Evolutionary conservation across 2,888 invertebrate species (phyloP), one percentile per base, ranked within the genome.

Genomic region (Andricus quercusramuli): DNA sequence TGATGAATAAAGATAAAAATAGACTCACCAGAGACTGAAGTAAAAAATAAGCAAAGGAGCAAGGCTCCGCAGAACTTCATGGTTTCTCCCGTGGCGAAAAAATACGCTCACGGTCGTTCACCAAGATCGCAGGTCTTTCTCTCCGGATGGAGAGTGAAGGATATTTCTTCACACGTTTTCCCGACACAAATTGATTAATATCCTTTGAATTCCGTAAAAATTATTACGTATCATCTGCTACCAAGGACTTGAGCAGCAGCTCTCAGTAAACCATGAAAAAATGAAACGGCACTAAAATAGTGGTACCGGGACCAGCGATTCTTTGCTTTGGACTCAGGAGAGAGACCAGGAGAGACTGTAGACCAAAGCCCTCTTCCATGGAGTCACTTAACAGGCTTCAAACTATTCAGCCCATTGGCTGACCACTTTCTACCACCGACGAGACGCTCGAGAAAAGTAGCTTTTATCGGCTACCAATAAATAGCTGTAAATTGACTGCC

Each of bases 371-470:
- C 37, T 77, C 81, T 78, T 82, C 78, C 79, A 83, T 81, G 78
- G 81, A 84, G 85, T 82, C 81, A 81, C 85, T 85, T 82, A 82
- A 84, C 84, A 79, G 83, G 83, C 81, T 83, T 62, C 83, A 79
- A 84, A 79, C 81, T 79, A 83, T 83, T 79, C 84, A 87, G 88
- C 90, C 84, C 83, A 92, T 91, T 92, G 92, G 92, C 88, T 89
- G 92, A 90, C 90, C 88, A 91, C 92, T 92, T 92, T 92, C 91
- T 92, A 91, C 85, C 85, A 82, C 83, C 79, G 83, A 82, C 83
- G 79, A 83, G 82, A 83, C 83, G 78, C 82, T 79, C 82, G 85
- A 87, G 86, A 86, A 87, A 88, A 87, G 86, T 86, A 83, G 85
- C 85, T 85, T 87, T 83, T 83, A 83, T 83, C 83, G 83, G 79